phyloP scores from a whole-genome alignment of 2,113 vertebrate genomes.

The Tonatia bakeri region DNA sequence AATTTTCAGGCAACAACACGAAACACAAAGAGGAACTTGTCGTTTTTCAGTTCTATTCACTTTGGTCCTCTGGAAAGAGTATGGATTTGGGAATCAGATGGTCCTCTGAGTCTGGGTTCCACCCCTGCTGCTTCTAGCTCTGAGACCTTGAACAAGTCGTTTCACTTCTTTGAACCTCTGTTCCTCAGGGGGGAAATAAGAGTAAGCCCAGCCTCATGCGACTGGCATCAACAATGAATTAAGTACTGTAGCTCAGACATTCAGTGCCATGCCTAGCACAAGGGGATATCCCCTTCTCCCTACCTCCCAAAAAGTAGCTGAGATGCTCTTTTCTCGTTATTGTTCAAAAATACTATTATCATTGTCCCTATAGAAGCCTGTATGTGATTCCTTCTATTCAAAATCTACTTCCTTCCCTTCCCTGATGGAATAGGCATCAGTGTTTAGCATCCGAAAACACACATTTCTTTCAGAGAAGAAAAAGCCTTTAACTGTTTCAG shows the following conservation, averaged over 20 bases:
- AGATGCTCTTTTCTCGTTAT: neutral
- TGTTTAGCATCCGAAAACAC: neutral
- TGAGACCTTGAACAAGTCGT: neutral
- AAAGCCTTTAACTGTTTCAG: neutral
- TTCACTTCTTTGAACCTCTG: neutral
- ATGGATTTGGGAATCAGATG: neutral
- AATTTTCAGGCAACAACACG: neutral
- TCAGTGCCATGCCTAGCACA: neutral
- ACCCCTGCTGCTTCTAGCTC: neutral
- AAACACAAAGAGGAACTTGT: neutral
- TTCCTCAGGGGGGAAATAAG: neutral
- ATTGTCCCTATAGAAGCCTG: neutral
- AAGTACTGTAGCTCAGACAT: neutral
- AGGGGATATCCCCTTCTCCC: neutral
- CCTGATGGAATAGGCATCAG: neutral
- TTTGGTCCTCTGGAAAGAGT: neutral
- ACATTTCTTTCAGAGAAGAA: neutral
- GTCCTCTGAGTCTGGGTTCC: neutral
- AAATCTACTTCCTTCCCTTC: neutral
- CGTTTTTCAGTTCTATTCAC: neutral
- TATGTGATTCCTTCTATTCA: neutral
- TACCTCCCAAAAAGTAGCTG: neutral
- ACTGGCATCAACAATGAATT: neutral
- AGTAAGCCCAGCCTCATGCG: neutral
- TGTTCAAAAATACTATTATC: neutral